Evolutionary conservation across 2,888 invertebrate genomes (phyloP), one percentile per base, ranked within the genome.

Genomic region (Empis livida): DNA sequence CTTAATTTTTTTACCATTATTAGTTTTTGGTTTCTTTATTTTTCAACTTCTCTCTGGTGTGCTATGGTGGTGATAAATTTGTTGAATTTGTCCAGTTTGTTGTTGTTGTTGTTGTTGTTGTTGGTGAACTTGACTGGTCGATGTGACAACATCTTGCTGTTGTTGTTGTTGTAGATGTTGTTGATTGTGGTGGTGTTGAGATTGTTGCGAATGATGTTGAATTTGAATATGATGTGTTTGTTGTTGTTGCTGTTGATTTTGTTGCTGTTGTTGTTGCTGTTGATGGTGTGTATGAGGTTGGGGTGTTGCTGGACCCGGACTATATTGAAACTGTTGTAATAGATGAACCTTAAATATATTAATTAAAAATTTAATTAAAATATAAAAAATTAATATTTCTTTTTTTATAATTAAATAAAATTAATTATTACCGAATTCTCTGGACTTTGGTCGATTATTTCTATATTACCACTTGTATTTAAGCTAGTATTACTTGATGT

Each of bases 241-340:
- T 54, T 65, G 65, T 54, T 66, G 52, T 17, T 49, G 66, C 44
- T 64, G 60, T 54, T 62, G 63, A 49, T 62, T n/a, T 54, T 63
- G 64, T 40, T 66, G 66, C 56, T 64, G 61, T 54, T 65, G 65
- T 54, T 66, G 52, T 17, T 49, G 66, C 44, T 64, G 60, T 54
- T 62, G 63, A 49, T 62, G 62, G 37, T 61, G 60, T 32, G 59
- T 62, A 47, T 61, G 65, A 51, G 54, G 11, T 54, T 57, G 15
- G 61, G 61, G 40, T 53, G 55, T 10, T 62, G 65, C 44, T 63
- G 65, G 56, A 46, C 55, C 57, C 47, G 68, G 69, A 56, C 68
- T 68, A 52, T 68, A 69, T 59, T 68, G 68, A 60, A 68, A 68
- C 59, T 68, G 67, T 60, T 68, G 68, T 61, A 68, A 65, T 61